phyloP scores from a whole-genome alignment of 1,140 invertebrate species.

The Laodelphax striatellus region DNA sequence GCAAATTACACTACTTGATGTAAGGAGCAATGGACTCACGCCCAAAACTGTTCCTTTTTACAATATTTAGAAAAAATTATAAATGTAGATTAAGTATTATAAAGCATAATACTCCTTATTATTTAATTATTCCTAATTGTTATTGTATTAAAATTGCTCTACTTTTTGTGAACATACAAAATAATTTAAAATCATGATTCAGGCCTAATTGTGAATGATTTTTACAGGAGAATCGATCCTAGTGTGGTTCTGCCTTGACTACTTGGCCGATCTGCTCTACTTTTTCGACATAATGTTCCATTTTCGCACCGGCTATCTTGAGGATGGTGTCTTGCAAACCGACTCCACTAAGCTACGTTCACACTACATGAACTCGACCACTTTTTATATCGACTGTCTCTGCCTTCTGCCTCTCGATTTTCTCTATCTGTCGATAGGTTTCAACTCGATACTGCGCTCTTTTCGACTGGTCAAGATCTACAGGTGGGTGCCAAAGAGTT shows the following conservation, averaged over 20 bases:
- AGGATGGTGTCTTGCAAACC: constrained; percentile 93
- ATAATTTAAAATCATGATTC: too few relatives aligned
- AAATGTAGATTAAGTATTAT: too few relatives aligned
- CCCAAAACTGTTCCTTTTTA: too few relatives aligned
- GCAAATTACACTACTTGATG: too few relatives aligned
- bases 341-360: constrained; percentile 84
- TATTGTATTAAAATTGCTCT: too few relatives aligned
- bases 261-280: constrained; percentile 92
- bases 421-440: constrained; percentile 94
- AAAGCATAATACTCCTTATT: too few relatives aligned
- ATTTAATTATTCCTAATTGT: too few relatives aligned
- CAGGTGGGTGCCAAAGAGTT: constrained; percentile 11
- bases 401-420: constrained; percentile 95
- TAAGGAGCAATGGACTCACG: too few relatives aligned
- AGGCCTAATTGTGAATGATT: too few relatives aligned
- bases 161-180: too few relatives aligned
- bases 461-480: constrained; percentile 98
- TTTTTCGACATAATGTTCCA: constrained; percentile 92
- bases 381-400: constrained; percentile 97
- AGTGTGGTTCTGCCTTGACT: constrained; percentile 94
- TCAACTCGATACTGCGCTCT: constrained; percentile 92
- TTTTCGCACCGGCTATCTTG: constrained; percentile 92
- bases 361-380: constrained; percentile 98
- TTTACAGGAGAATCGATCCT: constrained; percentile 68
- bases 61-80: too few relatives aligned